Evolutionary conservation across 1,140 invertebrate genomes (phyloP).

Genomic region (Papilio glaucus): DNA sequence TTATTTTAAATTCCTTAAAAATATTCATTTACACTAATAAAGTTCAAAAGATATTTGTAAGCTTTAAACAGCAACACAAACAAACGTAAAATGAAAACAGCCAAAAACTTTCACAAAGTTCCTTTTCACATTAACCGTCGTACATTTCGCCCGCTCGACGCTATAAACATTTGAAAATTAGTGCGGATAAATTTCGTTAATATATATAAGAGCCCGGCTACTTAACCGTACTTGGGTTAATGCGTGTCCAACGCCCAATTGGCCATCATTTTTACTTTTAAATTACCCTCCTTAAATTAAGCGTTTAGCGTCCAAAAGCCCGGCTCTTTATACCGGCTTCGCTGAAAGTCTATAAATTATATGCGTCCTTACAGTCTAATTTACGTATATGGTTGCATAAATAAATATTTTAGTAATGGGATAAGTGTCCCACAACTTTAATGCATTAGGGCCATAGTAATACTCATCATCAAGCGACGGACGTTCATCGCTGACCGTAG

Average conservation of each 20-base stretch:
- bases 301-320: slow-evolving; percentile 18
- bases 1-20: no score
- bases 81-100: background rate
- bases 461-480: no score
- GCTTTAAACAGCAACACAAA: background rate
- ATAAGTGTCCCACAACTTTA: background rate
- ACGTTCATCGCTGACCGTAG: no score
- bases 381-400: background rate
- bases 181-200: slow-evolving; percentile 18
- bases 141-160: background rate
- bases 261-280: slow-evolving; percentile 34
- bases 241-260: slow-evolving; percentile 30
- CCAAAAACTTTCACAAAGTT: background rate
- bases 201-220: slow-evolving; percentile 5
- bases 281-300: slow-evolving; percentile 26
- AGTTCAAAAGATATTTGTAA: background rate
- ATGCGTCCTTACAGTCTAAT: background rate
- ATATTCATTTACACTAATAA: background rate
- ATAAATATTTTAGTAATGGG: background rate
- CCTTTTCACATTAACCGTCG: background rate
- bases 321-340: background rate
- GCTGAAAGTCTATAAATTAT: background rate
- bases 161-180: slow-evolving; percentile 29
- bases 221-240: slow-evolving; percentile 26
- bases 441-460: background rate